These are phyloP conservation scores for Eulacestoma nigropectus DNA, from an alignment of 2,113 vertebrate species.

Conservation along the genomic window DNA sequence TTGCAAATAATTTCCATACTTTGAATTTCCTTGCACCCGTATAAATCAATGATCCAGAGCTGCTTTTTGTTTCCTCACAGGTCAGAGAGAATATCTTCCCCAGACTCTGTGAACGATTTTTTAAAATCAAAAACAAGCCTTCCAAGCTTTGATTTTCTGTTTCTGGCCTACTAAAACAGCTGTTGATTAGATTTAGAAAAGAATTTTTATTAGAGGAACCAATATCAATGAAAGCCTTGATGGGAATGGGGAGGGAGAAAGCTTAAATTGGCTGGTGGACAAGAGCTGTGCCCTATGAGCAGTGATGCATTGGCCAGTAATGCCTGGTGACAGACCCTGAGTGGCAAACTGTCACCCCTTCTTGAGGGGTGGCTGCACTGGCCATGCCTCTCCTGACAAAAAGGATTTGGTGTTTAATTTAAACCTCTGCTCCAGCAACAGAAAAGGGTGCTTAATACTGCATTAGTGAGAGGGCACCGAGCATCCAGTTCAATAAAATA, in stretches of 20 bases:
- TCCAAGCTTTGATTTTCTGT: background rate
- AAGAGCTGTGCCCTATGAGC: background rate
- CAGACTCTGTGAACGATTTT: background rate
- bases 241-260: background rate
- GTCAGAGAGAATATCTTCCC: background rate
- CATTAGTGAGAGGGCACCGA: conserved; percentile 21
- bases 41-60: background rate
- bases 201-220: background rate
- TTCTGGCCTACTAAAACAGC: background rate
- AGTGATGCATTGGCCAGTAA: background rate
- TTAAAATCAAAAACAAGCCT: background rate
- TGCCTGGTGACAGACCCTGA: background rate
- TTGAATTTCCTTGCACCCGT: background rate
- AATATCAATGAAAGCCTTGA: background rate
- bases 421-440: conserved; percentile 2
- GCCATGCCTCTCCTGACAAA: background rate
- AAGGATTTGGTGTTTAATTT: conserved; percentile 55
- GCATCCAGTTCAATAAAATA: conserved; percentile 47
- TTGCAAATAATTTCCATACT: background rate
- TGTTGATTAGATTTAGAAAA: background rate
- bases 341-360: background rate
- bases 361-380: background rate
- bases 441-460: conserved; percentile 40
- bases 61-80: background rate
- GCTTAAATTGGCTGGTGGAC: background rate